Evolutionary conservation across 2,888 invertebrate species (phyloP).

Genomic region (Drosophila trichaetosa): DNA sequence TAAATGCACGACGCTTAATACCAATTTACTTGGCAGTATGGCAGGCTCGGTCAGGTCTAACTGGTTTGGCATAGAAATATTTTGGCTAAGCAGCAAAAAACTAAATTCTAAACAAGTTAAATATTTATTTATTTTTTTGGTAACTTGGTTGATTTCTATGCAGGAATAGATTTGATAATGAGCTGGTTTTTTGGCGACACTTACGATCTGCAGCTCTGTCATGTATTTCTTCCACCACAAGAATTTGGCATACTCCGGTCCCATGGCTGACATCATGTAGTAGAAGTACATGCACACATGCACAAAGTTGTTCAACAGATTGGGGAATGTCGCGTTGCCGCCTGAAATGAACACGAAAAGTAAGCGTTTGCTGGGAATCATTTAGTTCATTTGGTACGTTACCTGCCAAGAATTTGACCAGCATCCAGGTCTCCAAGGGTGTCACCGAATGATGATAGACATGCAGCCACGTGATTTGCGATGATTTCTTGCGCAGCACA

Average conservation of each 20-base stretch:
- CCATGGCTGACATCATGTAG: constrained; percentile 95
- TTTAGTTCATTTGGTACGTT: constrained; percentile 35
- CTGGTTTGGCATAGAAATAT: constrained; percentile 55
- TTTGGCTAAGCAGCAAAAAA: constrained; percentile 39
- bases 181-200: constrained; percentile 59
- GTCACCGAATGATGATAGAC: constrained; percentile 97
- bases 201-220: constrained; percentile 96
- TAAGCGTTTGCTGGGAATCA: too few relatives aligned
- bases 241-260: constrained; percentile 94
- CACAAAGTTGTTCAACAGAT: constrained; percentile 95
- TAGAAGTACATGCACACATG: constrained; percentile 98
- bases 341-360: constrained; percentile 85
- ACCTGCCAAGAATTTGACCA: constrained; percentile 93
- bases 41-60: constrained; percentile 59
- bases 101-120: constrained; percentile 70
- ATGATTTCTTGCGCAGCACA: constrained; percentile 95
- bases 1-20: constrained; percentile 39
- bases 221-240: constrained; percentile 98
- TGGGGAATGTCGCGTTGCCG: constrained; percentile 85
- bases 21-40: constrained; percentile 49
- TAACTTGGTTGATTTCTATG: constrained; percentile 12
- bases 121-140: constrained; percentile 17
- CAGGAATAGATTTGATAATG: constrained; percentile 56
- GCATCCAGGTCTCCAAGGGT: constrained; percentile 96
- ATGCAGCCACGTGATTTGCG: constrained; percentile 95